Evolutionary conservation across 2,113 vertebrate species (phyloP).

Genomic region (Candoia aspera): DNA sequence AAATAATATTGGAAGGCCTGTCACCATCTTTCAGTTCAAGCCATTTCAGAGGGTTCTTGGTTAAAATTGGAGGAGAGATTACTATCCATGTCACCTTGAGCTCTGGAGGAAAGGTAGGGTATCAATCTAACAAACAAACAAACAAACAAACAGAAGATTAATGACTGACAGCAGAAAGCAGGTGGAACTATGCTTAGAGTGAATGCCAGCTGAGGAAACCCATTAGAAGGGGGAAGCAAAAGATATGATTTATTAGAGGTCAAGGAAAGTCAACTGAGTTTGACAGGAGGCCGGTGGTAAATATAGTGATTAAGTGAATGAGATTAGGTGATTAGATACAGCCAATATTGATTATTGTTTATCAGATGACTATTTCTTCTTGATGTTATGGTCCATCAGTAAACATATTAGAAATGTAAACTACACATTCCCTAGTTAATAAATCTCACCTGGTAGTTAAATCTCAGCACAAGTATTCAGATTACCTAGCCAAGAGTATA

Average conservation of each 20-base stretch:
- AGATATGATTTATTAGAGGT: neutral
- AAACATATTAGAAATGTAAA: neutral
- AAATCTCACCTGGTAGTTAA: neutral
- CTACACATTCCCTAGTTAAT: neutral
- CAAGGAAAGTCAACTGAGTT: neutral
- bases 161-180: neutral
- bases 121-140: neutral
- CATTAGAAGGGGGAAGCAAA: neutral
- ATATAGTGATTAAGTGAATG: neutral
- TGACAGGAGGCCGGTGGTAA: neutral
- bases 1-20: neutral
- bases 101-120: neutral
- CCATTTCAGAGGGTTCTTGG: neutral
- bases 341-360: neutral
- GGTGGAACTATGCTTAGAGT: neutral
- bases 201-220: neutral
- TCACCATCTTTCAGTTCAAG: neutral
- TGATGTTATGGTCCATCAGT: neutral
- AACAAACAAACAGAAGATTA: neutral
- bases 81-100: neutral
- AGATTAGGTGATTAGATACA: neutral
- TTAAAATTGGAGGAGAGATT: neutral
- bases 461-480: neutral
- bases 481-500: neutral
- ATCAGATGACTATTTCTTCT: neutral